These are phyloP conservation scores for Stomatorhinus walkeri DNA, from an alignment of 2,797 vertebrate species.

Conservation along the genomic window DNA sequence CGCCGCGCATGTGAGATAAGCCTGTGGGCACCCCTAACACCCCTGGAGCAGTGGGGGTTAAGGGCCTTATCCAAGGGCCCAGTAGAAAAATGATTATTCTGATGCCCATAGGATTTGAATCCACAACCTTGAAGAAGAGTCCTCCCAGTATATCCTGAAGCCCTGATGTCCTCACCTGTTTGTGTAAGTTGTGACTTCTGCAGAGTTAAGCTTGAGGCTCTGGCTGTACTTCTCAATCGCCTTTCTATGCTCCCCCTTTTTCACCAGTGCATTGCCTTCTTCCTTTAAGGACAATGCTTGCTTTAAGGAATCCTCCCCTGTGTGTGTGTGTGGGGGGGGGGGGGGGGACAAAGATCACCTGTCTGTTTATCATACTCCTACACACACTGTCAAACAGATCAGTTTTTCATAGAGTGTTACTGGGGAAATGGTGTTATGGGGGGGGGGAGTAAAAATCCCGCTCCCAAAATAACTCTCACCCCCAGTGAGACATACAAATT, in stretches of 20 bases:
- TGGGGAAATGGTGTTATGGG: too few species aligned
- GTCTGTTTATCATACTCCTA: background rate
- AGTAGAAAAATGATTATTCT: background rate
- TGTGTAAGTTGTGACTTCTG: constrained; percentile 76
- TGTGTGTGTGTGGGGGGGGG: background rate
- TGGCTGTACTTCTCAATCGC: constrained; percentile 85
- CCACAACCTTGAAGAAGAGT: background rate
- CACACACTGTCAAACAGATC: background rate
- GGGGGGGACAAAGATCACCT: constrained; percentile 37
- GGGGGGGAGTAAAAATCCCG: background rate
- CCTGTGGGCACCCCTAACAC: background rate
- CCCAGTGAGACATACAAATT: background rate
- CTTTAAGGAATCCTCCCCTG: constrained; percentile 54
- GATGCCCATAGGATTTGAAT: background rate
- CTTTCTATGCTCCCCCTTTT: constrained; percentile 77
- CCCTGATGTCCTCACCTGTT: constrained; percentile 67
- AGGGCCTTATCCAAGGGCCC: background rate
- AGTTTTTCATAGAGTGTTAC: background rate
- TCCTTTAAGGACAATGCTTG: constrained; percentile 72
- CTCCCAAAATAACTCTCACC: background rate
- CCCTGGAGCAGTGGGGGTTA: background rate
- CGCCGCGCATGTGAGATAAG: background rate
- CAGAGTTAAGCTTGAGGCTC: constrained; percentile 68
- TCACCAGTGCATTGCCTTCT: constrained; percentile 84
- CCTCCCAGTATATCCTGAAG: background rate